These are phyloP conservation scores for Fragum sueziense DNA, from an alignment of 2,888 invertebrate species.

Conservation along the genomic window DNA sequence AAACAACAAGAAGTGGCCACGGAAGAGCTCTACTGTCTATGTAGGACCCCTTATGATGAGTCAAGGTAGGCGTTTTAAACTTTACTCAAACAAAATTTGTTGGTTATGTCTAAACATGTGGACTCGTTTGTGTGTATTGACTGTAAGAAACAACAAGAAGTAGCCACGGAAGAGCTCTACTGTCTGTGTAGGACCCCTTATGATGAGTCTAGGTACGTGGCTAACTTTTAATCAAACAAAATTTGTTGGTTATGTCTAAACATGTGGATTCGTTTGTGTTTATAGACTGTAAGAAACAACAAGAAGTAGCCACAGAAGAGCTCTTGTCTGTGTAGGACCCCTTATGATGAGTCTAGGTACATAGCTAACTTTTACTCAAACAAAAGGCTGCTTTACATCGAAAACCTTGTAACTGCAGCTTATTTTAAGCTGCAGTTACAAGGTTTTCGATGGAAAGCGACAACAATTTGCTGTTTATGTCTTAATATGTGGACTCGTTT, in stretches of 20 bases:
- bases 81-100: too few relatives aligned
- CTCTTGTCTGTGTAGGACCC: slow-evolving; percentile 97
- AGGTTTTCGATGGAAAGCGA: too few relatives aligned
- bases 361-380: too few relatives aligned
- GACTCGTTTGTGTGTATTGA: slow-evolving; percentile 89
- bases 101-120: slow-evolving; percentile 93
- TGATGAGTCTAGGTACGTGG: slow-evolving; percentile 98
- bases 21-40: slow-evolving; percentile 96
- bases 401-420: too few relatives aligned
- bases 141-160: slow-evolving; percentile 81
- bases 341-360: slow-evolving; percentile 99
- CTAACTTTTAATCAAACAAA: too few relatives aligned
- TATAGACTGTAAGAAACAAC: slow-evolving; percentile 82
- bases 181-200: slow-evolving; percentile 98
- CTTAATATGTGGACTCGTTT: slow-evolving; percentile 94
- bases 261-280: slow-evolving; percentile 92
- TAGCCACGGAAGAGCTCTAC: slow-evolving; percentile 89
- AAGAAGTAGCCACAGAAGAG: slow-evolving; percentile 85
- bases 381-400: too few relatives aligned
- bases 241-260: too few relatives aligned
- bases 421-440: too few relatives aligned
- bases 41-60: slow-evolving; percentile 98
- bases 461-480: too few relatives aligned
- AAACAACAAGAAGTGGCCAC: slow-evolving; percentile 78
- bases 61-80: slow-evolving; percentile 91